Evolutionary conservation across 2,888 invertebrate species (phyloP).

Genomic region (Cataglyphis altisquamis): DNA sequence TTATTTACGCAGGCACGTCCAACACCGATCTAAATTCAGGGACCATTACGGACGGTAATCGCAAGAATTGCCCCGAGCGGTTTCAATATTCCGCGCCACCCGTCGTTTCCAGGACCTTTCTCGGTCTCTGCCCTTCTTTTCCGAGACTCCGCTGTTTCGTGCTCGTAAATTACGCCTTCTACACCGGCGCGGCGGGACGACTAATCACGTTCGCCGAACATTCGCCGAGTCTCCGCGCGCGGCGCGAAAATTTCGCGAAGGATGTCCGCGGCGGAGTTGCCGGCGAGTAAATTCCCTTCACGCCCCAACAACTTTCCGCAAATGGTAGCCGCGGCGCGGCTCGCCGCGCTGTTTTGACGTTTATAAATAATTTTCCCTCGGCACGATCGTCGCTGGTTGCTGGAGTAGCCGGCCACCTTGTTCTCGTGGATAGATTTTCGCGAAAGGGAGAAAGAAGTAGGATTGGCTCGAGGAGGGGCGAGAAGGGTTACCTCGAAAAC

Average conservation of each 20-base stretch:
- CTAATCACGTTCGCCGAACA: constrained; percentile 68
- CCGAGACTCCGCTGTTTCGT: constrained; percentile 44
- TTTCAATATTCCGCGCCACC: constrained; percentile 38
- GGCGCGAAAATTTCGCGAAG: constrained; percentile 49
- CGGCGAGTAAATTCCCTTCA: constrained; percentile 61
- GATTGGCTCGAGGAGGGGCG: background rate
- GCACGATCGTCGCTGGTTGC: constrained; percentile 2
- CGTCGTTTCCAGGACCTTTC: constrained; percentile 6
- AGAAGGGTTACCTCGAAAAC: constrained; percentile 57
- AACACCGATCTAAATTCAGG: constrained; percentile 33
- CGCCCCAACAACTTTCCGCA: constrained; percentile 58
- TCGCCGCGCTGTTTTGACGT: constrained; percentile 60
- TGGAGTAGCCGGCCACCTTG: constrained; percentile 3
- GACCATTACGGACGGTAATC: constrained; percentile 2
- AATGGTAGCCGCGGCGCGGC: constrained; percentile 24
- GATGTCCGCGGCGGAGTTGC: constrained; percentile 39
- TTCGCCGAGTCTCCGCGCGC: background rate
- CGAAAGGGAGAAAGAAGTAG: background rate
- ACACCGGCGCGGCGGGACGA: constrained; percentile 26
- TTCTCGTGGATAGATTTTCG: constrained; percentile 25
- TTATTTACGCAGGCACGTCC: constrained; percentile 25
- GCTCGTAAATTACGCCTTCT: constrained; percentile 63
- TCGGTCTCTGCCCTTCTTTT: constrained; percentile 25
- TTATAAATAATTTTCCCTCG: constrained; percentile 67
- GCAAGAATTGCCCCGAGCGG: constrained; percentile 14